Base-by-base conservation (phyloP, 2,113 vertebrate species). In the Oostethus manadensis region DNA sequence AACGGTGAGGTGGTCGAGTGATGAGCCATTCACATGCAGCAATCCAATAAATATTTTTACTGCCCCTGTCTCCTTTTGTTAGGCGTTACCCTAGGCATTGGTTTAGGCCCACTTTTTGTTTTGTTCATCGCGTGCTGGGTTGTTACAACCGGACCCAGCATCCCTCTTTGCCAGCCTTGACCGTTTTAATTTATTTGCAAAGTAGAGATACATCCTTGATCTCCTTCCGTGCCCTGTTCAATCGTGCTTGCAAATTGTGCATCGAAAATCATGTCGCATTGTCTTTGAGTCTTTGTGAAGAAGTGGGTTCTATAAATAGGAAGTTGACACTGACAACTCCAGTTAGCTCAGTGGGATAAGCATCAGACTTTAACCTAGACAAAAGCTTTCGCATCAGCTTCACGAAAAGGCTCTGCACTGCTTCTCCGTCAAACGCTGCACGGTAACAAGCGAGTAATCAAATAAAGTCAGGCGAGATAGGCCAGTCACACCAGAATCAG, bases 271-370 rank as follows among this genome's bases (percentile, higher is more conserved):
- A 55, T 60, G 78, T 80, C 77, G 62, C 74, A 81, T 79, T 60
- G 76, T 72, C 82, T 84, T 49, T 42, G 71, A 76, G 71, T 68
- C 80, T 77, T 64, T 58, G 73, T 63, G 77, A 79, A 68, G 75
- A 68, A 53, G 76, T 68, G 56, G 7, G 62, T 55, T 80, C 80
- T 86, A 86, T 84, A 83, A 84, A 84, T 84, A 86, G 80, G 74
- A 49, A 48, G 72, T 73, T 71, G 80, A 83, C 82, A 78, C 61
- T 81, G 84, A 86, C 82, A 71, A 75, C 82, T 83, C 77, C 76
- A 40, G 80, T 86, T 86, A 77, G 73, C 75, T 83, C 78, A 76
- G 71, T 11, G 63, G 68, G 73, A 81, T 72, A 76, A 80, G 68
- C 79, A 67, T 79, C 66, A 78, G 74, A 79, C 78, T 80, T 70